A percentile compares a stretch with the other conserved stretches of the same genome.
These are phyloP conservation scores for Epirrhoe tristata DNA, from an alignment of 2,888 invertebrate species.

Conservation along the genomic window DNA sequence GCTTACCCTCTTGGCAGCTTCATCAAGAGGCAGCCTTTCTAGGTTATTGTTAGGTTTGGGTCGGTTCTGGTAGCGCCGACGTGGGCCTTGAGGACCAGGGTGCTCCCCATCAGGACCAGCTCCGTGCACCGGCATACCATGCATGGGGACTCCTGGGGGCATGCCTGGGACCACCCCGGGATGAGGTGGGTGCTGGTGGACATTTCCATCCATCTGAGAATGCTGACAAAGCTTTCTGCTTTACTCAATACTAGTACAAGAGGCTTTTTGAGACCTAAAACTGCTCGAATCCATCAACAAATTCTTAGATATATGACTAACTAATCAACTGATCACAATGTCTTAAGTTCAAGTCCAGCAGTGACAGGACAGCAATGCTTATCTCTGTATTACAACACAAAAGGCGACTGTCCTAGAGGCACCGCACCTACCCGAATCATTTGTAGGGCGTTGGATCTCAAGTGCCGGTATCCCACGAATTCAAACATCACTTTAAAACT, in stretches of 20 bases:
- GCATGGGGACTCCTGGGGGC: slow-evolving; percentile 50
- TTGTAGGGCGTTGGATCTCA: slow-evolving; percentile 37
- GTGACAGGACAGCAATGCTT: neutral
- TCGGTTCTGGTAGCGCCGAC: slow-evolving; percentile 76
- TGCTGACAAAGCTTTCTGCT: slow-evolving; percentile 8
- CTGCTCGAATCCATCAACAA: neutral
- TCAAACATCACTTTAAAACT: slow-evolving; percentile 16
- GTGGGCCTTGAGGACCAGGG: slow-evolving; percentile 66
- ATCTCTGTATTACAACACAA: too few species aligned
- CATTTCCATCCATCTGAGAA: slow-evolving; percentile 74
- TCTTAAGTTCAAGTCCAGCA: neutral
- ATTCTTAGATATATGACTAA: too few species aligned
- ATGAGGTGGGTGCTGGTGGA: slow-evolving; percentile 65
- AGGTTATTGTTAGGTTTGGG: slow-evolving; percentile 73
- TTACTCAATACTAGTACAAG: neutral
- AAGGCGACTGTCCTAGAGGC: neutral
- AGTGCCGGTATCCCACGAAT: slow-evolving; percentile 40
- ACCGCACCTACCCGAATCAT: slow-evolving; percentile 39
- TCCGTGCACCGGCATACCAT: slow-evolving; percentile 74
- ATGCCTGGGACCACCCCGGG: slow-evolving; percentile 65
- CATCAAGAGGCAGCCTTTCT: slow-evolving; percentile 88
- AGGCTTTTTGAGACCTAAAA: neutral
- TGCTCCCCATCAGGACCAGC: slow-evolving; percentile 78
- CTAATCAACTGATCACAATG: neutral
- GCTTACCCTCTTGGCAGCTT: slow-evolving; percentile 87